phyloP scores from a whole-genome alignment of 2,888 invertebrate genomes.

The Drosophila anomalata region DNA sequence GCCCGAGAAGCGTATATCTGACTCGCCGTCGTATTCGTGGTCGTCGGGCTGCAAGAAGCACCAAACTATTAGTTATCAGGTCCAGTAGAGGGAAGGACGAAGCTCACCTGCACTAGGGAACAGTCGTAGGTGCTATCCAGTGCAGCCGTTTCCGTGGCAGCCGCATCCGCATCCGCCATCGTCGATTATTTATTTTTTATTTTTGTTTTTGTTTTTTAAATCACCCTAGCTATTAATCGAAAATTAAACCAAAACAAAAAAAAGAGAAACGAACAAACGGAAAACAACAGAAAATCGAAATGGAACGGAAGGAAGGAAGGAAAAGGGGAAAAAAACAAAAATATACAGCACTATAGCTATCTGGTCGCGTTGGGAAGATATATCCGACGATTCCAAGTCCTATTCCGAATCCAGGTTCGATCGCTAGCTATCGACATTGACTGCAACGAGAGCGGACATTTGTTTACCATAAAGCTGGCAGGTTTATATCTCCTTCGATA shows the following conservation, averaged over 20 bases:
- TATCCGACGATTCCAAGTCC: slow-evolving; percentile 60
- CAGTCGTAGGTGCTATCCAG: slow-evolving; percentile 36
- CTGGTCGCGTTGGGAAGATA: slow-evolving; percentile 48
- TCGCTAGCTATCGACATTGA: slow-evolving; percentile 71
- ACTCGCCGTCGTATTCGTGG: slow-evolving; percentile 52
- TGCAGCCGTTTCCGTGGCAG: slow-evolving; percentile 19
- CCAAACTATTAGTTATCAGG: not conserved
- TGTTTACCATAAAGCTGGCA: slow-evolving; percentile 17
- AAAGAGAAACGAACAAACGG: slow-evolving; percentile 16
- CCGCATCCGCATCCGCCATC: slow-evolving; percentile 30
- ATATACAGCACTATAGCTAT: slow-evolving; percentile 48
- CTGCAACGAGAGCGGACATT: slow-evolving; percentile 48
- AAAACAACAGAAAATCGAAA: slow-evolving; percentile 20
- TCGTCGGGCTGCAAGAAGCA: slow-evolving; percentile 29
- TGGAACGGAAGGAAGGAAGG: slow-evolving; percentile 5
- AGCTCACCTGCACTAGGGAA: slow-evolving; percentile 36
- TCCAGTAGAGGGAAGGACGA: not conserved
- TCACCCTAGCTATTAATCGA: not conserved
- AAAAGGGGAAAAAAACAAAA: slow-evolving; percentile 9
- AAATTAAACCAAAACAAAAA: not conserved
- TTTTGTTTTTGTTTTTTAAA: not conserved
- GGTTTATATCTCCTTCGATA: slow-evolving; percentile 8
- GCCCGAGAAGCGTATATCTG: slow-evolving; percentile 27
- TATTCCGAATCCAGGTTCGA: slow-evolving; percentile 35
- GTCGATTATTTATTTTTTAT: slow-evolving; percentile 14